Base-by-base conservation (phyloP, 2,888 invertebrate genomes). In the Nephrotoma flavescens region DNA sequence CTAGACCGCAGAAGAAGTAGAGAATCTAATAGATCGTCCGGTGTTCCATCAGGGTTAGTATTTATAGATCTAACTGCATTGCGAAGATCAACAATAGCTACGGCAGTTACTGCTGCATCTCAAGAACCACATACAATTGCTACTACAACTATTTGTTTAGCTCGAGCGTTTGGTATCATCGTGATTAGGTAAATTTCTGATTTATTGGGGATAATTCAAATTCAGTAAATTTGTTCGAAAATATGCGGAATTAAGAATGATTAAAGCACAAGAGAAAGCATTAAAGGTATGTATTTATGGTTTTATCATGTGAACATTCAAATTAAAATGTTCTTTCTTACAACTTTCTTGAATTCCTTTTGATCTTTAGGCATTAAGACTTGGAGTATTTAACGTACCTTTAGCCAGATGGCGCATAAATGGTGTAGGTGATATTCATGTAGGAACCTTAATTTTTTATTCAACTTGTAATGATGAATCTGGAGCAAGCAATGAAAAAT, bases 391-490 rank as follows among this genome's bases (percentile, higher is more conserved):
- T 89, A 99, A 99, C 91, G 99, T 99, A 41, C n/a, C n/a, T n/a
- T n/a, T 92, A 99, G 86, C 99, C 99, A 0, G 95, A 96, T 89
- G 96, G 96, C 85, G 95, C 97, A 6, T 99, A 87, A 99, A 99
- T 91, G 99, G 99, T 87, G 98, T 98, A 6, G 98, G 98, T 9
- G 98, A 99, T 91, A 98, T 99, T 88, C 98, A 98, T 91, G 98
- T 99, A 12, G 94, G 97, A 31, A 97, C 98, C 88, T 93, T 99
- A 71, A 98, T 99, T 89, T 97, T 97, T 0, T 99, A 99, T 92
- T 99, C 99, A 41, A 96, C 97, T 88, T 99, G 99, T 92, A 98
- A 98, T 91, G 99, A 99, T 91, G 99, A 99, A 92, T 98, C 98
- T 88, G 98, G 97, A 89, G 96, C 96, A 92, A 95, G 95, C 45